Conservation (phyloP, 2,888 invertebrate species). For the Tachina lurida region DNA sequence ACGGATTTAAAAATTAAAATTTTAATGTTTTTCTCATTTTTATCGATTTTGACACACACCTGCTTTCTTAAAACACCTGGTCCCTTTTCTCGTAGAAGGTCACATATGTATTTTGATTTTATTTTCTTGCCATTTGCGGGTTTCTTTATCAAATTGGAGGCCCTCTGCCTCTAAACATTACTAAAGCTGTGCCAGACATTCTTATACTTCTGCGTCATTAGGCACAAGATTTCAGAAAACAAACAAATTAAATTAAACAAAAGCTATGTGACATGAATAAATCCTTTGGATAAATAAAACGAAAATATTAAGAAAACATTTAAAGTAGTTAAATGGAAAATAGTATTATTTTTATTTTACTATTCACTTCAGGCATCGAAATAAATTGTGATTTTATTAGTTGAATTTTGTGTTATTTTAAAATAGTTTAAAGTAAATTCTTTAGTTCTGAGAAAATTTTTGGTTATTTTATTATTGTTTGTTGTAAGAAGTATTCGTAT, state of each 20-base stretch:
- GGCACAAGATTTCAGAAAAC: conserved; percentile 9
- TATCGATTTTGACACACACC: no score
- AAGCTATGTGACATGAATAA: conserved; percentile 44
- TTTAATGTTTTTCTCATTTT: no score
- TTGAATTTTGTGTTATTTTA: not conserved
- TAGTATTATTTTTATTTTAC: no score
- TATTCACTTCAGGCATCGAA: not conserved
- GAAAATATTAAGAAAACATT: conserved; percentile 1
- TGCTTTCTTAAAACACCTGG: no score
- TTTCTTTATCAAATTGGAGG: not conserved
- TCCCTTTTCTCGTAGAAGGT: fast-evolving
- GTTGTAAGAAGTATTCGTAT: no score
- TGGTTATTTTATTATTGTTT: no score
- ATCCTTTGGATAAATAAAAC: not conserved
- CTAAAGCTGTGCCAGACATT: not conserved
- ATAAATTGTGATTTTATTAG: not conserved
- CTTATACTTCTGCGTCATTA: conserved; percentile 26
- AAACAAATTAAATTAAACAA: conserved; percentile 41
- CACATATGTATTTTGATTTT: no score
- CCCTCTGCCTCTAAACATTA: not conserved
- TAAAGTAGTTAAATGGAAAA: not conserved
- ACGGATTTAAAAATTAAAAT: no score
- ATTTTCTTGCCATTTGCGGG: not conserved
- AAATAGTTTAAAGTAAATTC: no score
- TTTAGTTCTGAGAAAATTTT: not conserved